These are phyloP conservation scores for Unio pictorum DNA, from an alignment of 2,888 invertebrate species.

Conservation along the genomic window DNA sequence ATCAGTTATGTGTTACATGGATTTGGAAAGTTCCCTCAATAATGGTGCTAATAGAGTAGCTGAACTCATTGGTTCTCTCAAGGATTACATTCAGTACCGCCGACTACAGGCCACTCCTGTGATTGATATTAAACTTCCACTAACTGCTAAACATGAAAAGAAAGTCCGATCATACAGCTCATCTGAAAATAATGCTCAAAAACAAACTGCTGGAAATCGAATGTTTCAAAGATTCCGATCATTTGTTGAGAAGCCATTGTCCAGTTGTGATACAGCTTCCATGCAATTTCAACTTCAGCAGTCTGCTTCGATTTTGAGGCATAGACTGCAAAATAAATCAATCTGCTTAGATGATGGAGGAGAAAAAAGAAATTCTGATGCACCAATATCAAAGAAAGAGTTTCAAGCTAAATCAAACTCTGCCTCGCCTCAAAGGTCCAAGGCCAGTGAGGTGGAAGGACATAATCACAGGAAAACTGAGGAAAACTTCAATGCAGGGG, in stretches of 20 bases:
- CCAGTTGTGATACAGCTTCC: constrained; percentile 21
- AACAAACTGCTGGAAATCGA: constrained; percentile 15
- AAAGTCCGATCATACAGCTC: constrained; percentile 18
- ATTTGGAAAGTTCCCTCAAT: constrained; percentile 12
- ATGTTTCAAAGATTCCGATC: constrained; percentile 30
- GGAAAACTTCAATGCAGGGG: background rate
- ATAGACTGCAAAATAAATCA: background rate
- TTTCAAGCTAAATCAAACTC: constrained; percentile 7
- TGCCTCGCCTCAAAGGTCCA: constrained; percentile 1
- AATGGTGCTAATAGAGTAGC: constrained; percentile 33
- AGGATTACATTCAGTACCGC: constrained; percentile 51
- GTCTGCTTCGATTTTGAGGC: constrained; percentile 40
- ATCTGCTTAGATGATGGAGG: too few relatives aligned
- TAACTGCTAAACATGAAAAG: constrained; percentile 18
- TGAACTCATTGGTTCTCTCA: constrained; percentile 44
- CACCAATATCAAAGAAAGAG: too few relatives aligned
- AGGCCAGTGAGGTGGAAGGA: constrained; percentile 8
- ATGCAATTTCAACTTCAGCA: constrained; percentile 26
- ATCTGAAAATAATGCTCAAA: constrained; percentile 12
- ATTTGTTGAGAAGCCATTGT: constrained; percentile 19
- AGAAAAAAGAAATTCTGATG: too few relatives aligned
- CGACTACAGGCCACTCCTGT: constrained; percentile 56
- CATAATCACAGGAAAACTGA: constrained; percentile 2
- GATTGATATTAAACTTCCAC: constrained; percentile 34
- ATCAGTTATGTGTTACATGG: constrained; percentile 48